phyloP scores from a whole-genome alignment of 2,797 vertebrate genomes.

The Glossophaga mutica region DNA sequence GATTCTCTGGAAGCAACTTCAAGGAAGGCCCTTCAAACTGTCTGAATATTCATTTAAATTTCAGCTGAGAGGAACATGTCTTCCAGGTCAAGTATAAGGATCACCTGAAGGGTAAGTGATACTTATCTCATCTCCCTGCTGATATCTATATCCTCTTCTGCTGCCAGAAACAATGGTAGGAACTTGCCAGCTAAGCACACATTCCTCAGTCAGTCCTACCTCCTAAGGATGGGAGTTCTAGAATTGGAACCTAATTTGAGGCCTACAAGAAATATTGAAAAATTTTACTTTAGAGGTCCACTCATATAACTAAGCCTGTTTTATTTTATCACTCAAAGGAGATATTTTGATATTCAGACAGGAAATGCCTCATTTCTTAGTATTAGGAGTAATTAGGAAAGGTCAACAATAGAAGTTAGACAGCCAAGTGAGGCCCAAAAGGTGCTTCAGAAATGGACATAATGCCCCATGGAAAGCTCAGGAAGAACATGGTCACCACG shows the following conservation, averaged over 20 bases:
- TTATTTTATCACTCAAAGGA: background rate
- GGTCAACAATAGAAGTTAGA: background rate
- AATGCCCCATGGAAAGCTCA: background rate
- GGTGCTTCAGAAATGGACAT: background rate
- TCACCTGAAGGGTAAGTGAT: slow-evolving; percentile 45
- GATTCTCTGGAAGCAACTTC: slow-evolving; percentile 54
- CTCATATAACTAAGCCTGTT: background rate
- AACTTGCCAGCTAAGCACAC: background rate
- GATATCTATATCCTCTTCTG: background rate
- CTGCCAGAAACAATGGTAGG: background rate
- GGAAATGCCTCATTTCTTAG: background rate
- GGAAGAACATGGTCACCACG: accelerated
- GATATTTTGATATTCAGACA: background rate
- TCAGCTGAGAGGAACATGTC: slow-evolving; percentile 9
- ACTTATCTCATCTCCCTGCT: slow-evolving; percentile 34
- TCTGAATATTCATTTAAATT: slow-evolving; percentile 54
- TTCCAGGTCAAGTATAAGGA: slow-evolving; percentile 42
- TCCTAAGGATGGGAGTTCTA: background rate
- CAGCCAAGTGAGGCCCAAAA: accelerated
- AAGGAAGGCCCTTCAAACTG: slow-evolving; percentile 54
- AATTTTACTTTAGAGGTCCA: background rate
- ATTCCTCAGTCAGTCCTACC: background rate
- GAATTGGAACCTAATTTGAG: background rate
- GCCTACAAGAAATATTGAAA: background rate
- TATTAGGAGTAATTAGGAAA: background rate